Conservation (phyloP, 2,113 vertebrate species). For the Mohoua ochrocephala region DNA sequence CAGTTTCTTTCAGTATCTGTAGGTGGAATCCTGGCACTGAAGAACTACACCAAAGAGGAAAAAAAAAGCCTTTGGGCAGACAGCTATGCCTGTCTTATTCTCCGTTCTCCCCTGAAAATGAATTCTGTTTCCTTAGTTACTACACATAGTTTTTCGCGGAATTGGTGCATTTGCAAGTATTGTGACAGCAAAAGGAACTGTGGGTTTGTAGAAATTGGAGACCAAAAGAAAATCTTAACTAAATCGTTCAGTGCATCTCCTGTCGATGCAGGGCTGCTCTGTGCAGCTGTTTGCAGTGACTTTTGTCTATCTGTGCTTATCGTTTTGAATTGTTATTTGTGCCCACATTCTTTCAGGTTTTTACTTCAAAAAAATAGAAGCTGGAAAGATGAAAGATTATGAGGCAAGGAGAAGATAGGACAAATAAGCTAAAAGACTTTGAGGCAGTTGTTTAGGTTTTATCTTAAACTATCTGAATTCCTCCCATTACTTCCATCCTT, state of each 20-base stretch:
- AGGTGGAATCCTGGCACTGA: background rate
- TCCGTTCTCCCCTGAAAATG: constrained; percentile 48
- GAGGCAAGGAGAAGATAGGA: background rate
- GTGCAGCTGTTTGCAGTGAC: background rate
- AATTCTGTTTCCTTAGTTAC: constrained; percentile 65
- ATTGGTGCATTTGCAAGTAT: constrained; percentile 52
- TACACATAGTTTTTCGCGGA: constrained; percentile 50
- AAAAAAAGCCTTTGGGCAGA: background rate
- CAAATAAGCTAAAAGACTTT: background rate
- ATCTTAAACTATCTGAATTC: constrained; percentile 19
- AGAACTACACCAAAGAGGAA: background rate
- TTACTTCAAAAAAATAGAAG: background rate
- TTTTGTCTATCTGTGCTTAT: background rate
- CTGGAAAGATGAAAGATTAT: background rate
- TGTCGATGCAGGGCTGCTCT: constrained; percentile 28
- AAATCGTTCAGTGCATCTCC: constrained; percentile 25
- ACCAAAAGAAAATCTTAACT: constrained; percentile 28
- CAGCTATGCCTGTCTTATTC: background rate
- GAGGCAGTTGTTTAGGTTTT: background rate
- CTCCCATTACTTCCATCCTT: background rate
- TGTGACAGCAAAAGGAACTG: constrained; percentile 42
- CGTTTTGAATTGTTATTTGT: background rate
- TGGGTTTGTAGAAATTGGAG: constrained; percentile 46
- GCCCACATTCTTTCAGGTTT: background rate
- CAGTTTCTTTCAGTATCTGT: background rate